Base-by-base conservation (phyloP, 2,113 vertebrate species). In the Serranochromis macrocephalus region DNA sequence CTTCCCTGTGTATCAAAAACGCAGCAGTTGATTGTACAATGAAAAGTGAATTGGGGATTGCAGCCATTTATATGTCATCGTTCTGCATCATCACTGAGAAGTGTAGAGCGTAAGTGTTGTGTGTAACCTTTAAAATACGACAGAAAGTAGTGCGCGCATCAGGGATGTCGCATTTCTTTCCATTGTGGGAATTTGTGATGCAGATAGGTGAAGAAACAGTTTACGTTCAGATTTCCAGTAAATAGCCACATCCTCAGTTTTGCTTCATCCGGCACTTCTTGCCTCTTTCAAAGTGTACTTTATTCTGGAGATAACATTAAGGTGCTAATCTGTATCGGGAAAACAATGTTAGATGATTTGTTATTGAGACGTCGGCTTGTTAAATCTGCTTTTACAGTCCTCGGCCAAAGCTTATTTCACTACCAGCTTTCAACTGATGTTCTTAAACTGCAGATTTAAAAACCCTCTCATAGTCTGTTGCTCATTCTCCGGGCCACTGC, bases 361-460 rank as follows among this genome's bases (percentile, higher is more conserved):
- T 84, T 40, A 55, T 84, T 49, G 58, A 57, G 73, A 89, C 47
- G 17, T 42, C 7, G 16, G n/a, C 57, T 29, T 31, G 83, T 87
- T 85, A 81, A 82, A 93, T 86, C 49, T 80, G 51, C 51, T 78
- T 84, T 81, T 40, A 82, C 79, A 7, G 57, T 73, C 61, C 51
- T 47, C 11, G 36, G 71, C 83, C 53, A 82, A 83, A 90, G 73
- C 90, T 90, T 80, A 85, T 80, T 89, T 83, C 83, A 51, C 21
- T 21, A 12, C 33, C 3, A 53, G 61, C 75, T n/a, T 86, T 75
- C 86, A 66, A 89, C 87, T 90, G 29, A 88, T 88, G 75, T 86
- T 87, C 45, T 54, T 68, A 38, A 89, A 88, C 63, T 85, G 57
- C 84, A 51, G 68, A 68, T 83, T 92, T 80, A 82, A 88, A 82